Conservation (phyloP, 2,888 invertebrate genomes). For the Ichneumoninae sp. region DNA sequence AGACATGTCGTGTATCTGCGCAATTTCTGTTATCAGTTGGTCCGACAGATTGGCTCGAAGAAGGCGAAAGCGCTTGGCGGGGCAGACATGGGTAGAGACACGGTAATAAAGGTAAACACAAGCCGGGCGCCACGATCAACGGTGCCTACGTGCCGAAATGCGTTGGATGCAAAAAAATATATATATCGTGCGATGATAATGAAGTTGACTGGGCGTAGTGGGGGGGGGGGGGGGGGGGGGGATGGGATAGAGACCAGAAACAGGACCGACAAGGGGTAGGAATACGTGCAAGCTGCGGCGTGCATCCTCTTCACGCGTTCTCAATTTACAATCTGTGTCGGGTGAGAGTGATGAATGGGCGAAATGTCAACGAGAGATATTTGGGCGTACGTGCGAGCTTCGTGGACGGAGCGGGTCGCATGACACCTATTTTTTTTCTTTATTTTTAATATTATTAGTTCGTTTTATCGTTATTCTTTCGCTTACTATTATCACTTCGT, state of each 20-base stretch:
- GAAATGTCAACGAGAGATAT: not conserved
- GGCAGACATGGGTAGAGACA: not conserved
- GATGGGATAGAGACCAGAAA: too few relatives aligned
- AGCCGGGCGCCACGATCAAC: not conserved
- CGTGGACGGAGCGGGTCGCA: not conserved
- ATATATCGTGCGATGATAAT: not conserved
- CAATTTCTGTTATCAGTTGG: slow-evolving; percentile 23
- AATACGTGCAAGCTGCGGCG: slow-evolving; percentile 32
- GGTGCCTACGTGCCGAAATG: slow-evolving; percentile 24
- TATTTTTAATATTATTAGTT: not conserved
- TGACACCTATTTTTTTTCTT: not conserved
- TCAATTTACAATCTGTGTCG: slow-evolving; percentile 2
- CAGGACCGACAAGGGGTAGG: too few relatives aligned
- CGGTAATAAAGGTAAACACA: slow-evolving; percentile 2
- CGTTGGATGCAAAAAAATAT: slow-evolving; percentile 3
- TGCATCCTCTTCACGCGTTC: slow-evolving; percentile 8
- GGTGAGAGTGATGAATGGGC: slow-evolving; percentile 19
- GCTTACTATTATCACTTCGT: not conserved
- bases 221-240: not conserved
- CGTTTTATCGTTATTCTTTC: not conserved
- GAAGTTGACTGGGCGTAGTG: not conserved
- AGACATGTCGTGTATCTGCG: slow-evolving; percentile 6
- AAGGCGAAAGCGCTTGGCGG: not conserved
- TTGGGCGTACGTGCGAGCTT: not conserved
- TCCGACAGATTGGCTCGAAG: slow-evolving; percentile 20